Evolutionary conservation across 2,797 vertebrate species (phyloP).

Genomic region (Clamator glandarius): DNA sequence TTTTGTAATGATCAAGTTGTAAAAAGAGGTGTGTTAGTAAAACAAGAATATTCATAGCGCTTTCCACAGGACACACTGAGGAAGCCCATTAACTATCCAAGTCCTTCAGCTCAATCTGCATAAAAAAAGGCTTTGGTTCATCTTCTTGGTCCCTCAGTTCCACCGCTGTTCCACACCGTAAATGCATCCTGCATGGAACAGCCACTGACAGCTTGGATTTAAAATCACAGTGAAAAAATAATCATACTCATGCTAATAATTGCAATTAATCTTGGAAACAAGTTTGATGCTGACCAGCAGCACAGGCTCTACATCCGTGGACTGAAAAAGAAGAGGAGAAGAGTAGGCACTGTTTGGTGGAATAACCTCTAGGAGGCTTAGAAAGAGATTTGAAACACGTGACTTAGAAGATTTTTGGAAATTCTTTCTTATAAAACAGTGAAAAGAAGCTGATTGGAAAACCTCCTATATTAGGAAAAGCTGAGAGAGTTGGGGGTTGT

Average conservation of each 20-base stretch:
- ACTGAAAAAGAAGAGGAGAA: not conserved
- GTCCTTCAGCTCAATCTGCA: not conserved
- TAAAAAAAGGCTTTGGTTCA: not conserved
- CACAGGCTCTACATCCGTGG: not conserved
- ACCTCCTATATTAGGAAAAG: no score
- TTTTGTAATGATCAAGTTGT: not conserved
- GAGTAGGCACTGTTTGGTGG: not conserved
- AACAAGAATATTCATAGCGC: not conserved
- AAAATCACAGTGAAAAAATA: not conserved
- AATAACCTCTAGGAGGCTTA: not conserved
- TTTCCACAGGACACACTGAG: not conserved
- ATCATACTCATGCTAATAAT: not conserved
- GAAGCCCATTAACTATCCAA: not conserved
- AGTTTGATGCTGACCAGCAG: not conserved
- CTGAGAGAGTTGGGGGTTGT: no score
- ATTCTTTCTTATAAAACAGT: not conserved
- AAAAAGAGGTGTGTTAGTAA: not conserved
- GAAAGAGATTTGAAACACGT: rapidly evolving
- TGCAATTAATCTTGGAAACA: not conserved
- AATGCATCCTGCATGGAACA: rapidly evolving
- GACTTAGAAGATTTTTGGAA: not conserved
- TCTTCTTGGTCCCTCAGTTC: not conserved
- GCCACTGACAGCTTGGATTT: rapidly evolving
- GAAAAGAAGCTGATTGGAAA: not conserved
- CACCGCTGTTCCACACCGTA: not conserved